phyloP scores from a whole-genome alignment of 1,140 invertebrate species.

The Drosophila sucinea region DNA sequence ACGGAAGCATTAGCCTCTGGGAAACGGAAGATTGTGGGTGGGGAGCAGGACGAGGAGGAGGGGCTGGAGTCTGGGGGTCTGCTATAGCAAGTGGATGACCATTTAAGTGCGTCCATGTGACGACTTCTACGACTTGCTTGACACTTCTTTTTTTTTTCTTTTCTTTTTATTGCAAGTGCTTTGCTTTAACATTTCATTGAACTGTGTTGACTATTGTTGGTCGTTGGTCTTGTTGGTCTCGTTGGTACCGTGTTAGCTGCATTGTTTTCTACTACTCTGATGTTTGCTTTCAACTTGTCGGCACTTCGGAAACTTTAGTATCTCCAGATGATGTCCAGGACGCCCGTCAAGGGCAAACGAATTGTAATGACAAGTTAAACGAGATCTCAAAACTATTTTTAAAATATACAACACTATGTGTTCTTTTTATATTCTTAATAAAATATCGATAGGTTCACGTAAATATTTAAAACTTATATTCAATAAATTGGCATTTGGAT shows the following conservation, averaged over 20 bases:
- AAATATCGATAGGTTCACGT: too few relatives aligned
- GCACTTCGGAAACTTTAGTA: not conserved
- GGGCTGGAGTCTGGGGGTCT: not conserved
- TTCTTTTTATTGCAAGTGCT: slow-evolving; percentile 57
- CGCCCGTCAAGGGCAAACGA: not conserved
- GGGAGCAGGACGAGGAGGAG: not conserved
- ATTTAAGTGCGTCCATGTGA: slow-evolving; percentile 48
- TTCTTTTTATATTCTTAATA: too few relatives aligned
- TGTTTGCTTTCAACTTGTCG: slow-evolving; percentile 13
- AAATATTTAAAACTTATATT: not conserved
- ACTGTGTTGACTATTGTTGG: slow-evolving; percentile 25
- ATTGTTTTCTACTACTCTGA: not conserved
- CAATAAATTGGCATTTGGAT: not conserved
- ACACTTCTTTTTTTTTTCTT: slow-evolving; percentile 16
- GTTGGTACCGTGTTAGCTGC: not conserved
- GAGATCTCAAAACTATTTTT: too few relatives aligned
- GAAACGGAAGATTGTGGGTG: not conserved
- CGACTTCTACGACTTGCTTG: slow-evolving; percentile 33
- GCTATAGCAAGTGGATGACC: slow-evolving; percentile 14
- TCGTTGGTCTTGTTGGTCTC: too few relatives aligned
- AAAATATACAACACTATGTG: too few relatives aligned
- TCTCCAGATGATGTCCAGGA: not conserved
- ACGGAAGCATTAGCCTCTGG: slow-evolving; percentile 60
- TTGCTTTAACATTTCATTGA: slow-evolving; percentile 51
- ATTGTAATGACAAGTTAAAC: too few relatives aligned